Evolutionary conservation across 2,113 vertebrate species (phyloP).

Genomic region (Eubucco bourcierii): DNA sequence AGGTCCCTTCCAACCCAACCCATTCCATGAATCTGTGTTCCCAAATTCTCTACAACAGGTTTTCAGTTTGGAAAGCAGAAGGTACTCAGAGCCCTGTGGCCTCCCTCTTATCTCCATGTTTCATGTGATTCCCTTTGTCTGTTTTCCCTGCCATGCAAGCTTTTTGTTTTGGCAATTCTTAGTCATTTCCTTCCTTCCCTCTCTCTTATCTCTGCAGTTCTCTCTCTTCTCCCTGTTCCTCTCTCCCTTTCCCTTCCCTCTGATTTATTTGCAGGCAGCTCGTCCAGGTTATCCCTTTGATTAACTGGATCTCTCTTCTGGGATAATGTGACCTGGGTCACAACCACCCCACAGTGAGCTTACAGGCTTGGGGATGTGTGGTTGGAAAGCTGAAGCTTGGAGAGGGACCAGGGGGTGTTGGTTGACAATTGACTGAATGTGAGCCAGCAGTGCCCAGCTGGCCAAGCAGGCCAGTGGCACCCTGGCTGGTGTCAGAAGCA

Average conservation of each 20-base stretch:
- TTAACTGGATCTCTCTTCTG: slow-evolving; percentile 76
- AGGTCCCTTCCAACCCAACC: too few species aligned
- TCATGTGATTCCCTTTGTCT: slow-evolving; percentile 24
- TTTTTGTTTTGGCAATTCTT: slow-evolving; percentile 41
- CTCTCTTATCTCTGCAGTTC: slow-evolving; percentile 42
- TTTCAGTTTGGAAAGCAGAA: slow-evolving; percentile 24
- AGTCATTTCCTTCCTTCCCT: slow-evolving; percentile 9
- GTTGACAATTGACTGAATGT: too few species aligned
- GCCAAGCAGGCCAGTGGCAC: too few species aligned
- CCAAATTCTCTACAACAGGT: not conserved
- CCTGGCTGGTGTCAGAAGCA: too few species aligned
- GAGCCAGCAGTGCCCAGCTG: too few species aligned
- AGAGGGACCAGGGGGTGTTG: too few species aligned
- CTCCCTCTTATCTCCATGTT: not conserved
- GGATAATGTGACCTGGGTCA: slow-evolving; percentile 82
- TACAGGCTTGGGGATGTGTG: too few species aligned
- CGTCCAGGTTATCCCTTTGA: slow-evolving; percentile 70
- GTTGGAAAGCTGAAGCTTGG: too few species aligned
- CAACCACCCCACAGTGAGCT: too few species aligned
- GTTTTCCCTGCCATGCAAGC: not conserved
- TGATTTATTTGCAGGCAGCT: slow-evolving; percentile 78
- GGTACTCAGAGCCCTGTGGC: not conserved
- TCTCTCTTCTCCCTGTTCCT: slow-evolving; percentile 9
- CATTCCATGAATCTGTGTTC: not conserved
- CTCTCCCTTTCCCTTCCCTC: not conserved